These are phyloP conservation scores for Amniataba percoides DNA, from an alignment of 2,797 vertebrate genomes.

Conservation along the genomic window DNA sequence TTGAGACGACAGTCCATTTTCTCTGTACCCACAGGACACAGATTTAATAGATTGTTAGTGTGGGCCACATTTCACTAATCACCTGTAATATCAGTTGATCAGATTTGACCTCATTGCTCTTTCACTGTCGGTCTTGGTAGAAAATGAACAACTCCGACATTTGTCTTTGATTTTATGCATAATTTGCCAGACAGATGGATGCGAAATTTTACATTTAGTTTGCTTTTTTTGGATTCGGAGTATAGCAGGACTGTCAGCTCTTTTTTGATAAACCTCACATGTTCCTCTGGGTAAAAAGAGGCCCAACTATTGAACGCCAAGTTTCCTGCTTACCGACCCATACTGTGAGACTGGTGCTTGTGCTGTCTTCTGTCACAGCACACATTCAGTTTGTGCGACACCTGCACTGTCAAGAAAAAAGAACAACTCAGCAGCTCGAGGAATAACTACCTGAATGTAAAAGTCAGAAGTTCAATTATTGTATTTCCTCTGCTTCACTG, in stretches of 20 bases:
- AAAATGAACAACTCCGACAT: not conserved
- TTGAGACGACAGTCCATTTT: slow-evolving; percentile 61
- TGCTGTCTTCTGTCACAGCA: slow-evolving; percentile 1
- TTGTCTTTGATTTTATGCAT: not conserved
- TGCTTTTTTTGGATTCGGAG: not conserved
- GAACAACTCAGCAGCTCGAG: not conserved
- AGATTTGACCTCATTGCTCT: slow-evolving; percentile 6
- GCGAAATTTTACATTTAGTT: not conserved
- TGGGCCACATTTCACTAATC: slow-evolving; percentile 34
- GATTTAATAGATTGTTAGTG: slow-evolving; percentile 46
- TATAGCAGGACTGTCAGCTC: not conserved
- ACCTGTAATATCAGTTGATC: slow-evolving; percentile 27
- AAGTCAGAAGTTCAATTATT: slow-evolving; percentile 13
- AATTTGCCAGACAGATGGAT: not conserved
- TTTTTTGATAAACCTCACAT: not conserved
- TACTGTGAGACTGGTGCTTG: not conserved
- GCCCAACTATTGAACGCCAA: not conserved
- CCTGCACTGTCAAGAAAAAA: not conserved
- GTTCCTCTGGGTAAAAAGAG: not conserved
- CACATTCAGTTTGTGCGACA: slow-evolving; percentile 3
- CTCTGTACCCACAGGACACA: slow-evolving; percentile 55
- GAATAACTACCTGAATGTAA: not conserved
- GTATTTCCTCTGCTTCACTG: slow-evolving; percentile 11
- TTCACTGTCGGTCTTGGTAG: not conserved
- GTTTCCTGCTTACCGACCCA: not conserved